A percentile compares a stretch with the other conserved stretches of the same genome.
phyloP scores from a whole-genome alignment of 2,888 invertebrate genomes.

The Prosopocoilus inquinatus region DNA sequence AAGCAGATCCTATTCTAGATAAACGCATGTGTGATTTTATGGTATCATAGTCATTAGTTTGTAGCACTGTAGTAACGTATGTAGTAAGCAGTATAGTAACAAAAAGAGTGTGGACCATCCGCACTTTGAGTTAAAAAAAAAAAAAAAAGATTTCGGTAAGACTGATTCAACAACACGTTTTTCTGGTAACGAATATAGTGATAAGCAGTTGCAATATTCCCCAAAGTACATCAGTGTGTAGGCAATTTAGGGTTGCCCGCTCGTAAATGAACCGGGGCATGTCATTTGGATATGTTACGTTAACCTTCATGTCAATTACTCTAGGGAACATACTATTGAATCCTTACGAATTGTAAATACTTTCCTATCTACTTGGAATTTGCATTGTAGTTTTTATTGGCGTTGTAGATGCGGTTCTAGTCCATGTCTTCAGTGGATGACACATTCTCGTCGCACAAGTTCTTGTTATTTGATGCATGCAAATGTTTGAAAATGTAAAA shows the following conservation, averaged over 20 bases:
- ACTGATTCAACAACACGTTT: slow-evolving; percentile 51
- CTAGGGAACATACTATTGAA: slow-evolving; percentile 66
- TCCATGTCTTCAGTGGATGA: slow-evolving; percentile 29
- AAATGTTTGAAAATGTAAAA: slow-evolving; percentile 6
- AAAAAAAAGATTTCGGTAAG: slow-evolving; percentile 48
- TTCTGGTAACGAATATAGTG: slow-evolving; percentile 51
- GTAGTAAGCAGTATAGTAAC: slow-evolving; percentile 35
- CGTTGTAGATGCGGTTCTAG: slow-evolving; percentile 21
- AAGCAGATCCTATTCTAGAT: slow-evolving; percentile 46
- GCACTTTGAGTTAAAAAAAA: slow-evolving; percentile 24
- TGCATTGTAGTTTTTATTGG: slow-evolving; percentile 16
- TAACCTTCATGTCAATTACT: slow-evolving; percentile 80
- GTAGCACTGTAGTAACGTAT: slow-evolving; percentile 33
- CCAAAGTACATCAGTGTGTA: slow-evolving; percentile 21
- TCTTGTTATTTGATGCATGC: slow-evolving; percentile 42
- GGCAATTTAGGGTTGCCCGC: slow-evolving; percentile 17
- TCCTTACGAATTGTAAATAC: slow-evolving; percentile 36
- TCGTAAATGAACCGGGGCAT: slow-evolving; percentile 17
- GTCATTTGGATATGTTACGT: slow-evolving; percentile 49
- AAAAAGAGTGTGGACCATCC: slow-evolving; percentile 15
- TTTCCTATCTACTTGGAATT: slow-evolving; percentile 29
- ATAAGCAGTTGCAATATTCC: slow-evolving; percentile 36
- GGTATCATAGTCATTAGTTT: slow-evolving; percentile 51
- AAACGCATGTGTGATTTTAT: slow-evolving; percentile 53
- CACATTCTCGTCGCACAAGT: slow-evolving; percentile 44